Evolutionary conservation across 2,113 vertebrate genomes (phyloP).

Genomic region (Ictalurus punctatus): DNA sequence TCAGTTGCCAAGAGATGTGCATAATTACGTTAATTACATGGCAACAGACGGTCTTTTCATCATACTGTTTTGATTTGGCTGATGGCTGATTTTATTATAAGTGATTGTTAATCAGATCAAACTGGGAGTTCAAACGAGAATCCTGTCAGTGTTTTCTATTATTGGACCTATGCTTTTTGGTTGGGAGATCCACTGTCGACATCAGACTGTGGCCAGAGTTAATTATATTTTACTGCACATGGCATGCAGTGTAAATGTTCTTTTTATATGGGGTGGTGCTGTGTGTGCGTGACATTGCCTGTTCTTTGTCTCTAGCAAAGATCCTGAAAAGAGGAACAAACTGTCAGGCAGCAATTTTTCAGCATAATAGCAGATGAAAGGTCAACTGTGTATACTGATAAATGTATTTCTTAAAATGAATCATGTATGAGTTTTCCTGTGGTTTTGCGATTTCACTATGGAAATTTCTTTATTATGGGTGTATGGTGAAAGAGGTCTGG

Average conservation of each 20-base stretch:
- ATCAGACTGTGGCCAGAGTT: slow-evolving; percentile 6
- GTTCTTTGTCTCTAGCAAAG: not conserved
- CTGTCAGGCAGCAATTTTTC: not conserved
- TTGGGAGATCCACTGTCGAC: slow-evolving; percentile 4
- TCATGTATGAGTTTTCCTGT: not conserved
- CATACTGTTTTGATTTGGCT: slow-evolving; percentile 34
- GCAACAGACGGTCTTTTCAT: slow-evolving; percentile 43
- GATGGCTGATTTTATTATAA: slow-evolving; percentile 26
- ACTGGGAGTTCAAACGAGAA: slow-evolving; percentile 7
- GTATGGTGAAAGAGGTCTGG: not conserved
- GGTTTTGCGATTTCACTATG: slow-evolving; percentile 10
- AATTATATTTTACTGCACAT: not conserved
- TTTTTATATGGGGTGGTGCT: not conserved
- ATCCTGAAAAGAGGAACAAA: not conserved
- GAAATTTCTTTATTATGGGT: slow-evolving; percentile 20
- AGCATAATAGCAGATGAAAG: slow-evolving; percentile 16
- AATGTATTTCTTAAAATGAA: slow-evolving; percentile 30
- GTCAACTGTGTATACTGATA: not conserved
- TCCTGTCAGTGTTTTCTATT: slow-evolving; percentile 17
- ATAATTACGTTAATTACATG: slow-evolving; percentile 50
- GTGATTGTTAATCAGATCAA: slow-evolving; percentile 16
- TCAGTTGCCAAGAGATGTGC: slow-evolving; percentile 46
- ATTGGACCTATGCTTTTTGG: not conserved
- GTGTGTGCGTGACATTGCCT: not conserved
- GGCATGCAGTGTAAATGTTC: not conserved